These are phyloP conservation scores for Chlamydotis undulata DNA, from an alignment of 2,113 vertebrate species.

Conservation along the genomic window DNA sequence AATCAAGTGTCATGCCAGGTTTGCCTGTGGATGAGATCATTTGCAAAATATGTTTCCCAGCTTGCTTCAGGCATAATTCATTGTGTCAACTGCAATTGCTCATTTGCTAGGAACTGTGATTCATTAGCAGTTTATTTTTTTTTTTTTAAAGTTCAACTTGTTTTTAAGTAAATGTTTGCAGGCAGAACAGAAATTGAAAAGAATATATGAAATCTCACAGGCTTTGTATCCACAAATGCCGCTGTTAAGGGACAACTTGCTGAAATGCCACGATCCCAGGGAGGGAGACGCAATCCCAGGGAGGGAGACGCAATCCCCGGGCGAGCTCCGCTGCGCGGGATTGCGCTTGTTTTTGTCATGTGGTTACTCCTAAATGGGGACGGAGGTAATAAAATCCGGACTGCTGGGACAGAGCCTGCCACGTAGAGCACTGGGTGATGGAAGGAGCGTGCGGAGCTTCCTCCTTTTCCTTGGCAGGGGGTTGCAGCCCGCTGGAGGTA, in stretches of 20 bases:
- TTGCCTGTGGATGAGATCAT: conserved; percentile 73
- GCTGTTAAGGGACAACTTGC: neutral
- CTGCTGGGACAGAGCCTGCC: neutral
- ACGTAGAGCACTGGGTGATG: neutral
- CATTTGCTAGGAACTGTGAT: conserved; percentile 43
- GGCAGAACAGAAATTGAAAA: neutral
- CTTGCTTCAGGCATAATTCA: conserved; percentile 62
- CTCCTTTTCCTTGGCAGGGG: neutral
- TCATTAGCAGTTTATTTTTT: conserved; percentile 18
- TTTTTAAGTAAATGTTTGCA: conserved; percentile 43
- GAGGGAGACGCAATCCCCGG: neutral
- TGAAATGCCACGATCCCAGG: neutral
- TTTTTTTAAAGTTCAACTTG: neutral
- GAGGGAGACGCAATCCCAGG: neutral
- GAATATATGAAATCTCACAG: neutral
- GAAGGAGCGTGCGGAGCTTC: neutral
- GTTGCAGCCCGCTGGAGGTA: neutral
- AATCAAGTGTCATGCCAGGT: conserved; percentile 64
- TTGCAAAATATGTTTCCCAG: conserved; percentile 68
- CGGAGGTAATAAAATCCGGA: conserved; percentile 8
- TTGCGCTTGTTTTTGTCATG: neutral
- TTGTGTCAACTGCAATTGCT: conserved; percentile 65
- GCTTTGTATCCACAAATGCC: neutral
- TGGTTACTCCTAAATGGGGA: conserved; percentile 28
- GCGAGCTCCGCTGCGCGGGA: neutral